These are phyloP conservation scores for Balanococcus diminutus DNA, from an alignment of 2,888 invertebrate genomes.

Conservation along the genomic window DNA sequence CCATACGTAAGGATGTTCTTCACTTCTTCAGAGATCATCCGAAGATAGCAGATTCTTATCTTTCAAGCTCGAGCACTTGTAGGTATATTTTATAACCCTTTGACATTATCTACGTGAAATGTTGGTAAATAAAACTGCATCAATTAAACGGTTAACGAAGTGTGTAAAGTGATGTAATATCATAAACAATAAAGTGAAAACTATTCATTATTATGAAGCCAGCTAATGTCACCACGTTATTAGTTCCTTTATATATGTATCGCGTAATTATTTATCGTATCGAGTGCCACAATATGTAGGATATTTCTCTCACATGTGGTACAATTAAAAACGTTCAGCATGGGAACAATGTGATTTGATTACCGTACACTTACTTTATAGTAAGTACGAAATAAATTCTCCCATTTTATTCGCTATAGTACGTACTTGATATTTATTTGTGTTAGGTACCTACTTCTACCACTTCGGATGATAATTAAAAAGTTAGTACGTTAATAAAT, in stretches of 20 bases:
- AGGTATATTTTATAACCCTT: not conserved
- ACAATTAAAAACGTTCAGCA: not conserved
- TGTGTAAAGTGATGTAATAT: constrained; percentile 32
- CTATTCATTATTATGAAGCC: constrained; percentile 12
- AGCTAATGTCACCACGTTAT: constrained; percentile 26
- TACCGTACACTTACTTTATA: not conserved
- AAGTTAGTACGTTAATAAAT: no score
- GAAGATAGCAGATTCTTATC: not conserved
- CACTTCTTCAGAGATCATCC: not conserved
- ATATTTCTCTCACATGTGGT: not conserved
- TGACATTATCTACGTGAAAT: no score
- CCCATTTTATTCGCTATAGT: not conserved
- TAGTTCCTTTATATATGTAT: constrained; percentile 11
- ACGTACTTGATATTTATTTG: not conserved
- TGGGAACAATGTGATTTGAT: not conserved
- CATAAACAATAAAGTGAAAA: not conserved
- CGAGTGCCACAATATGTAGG: not conserved
- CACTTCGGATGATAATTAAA: not conserved
- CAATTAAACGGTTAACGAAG: constrained; percentile 29
- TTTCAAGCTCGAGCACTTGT: not conserved
- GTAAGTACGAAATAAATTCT: not conserved
- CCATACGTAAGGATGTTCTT: not conserved
- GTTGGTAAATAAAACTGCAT: not conserved
- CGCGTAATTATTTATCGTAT: not conserved
- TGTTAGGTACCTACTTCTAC: no score